Evolutionary conservation across 2,113 vertebrate genomes (phyloP), one percentile per base, ranked within the genome.

Genomic region (Perognathus longimembris): DNA sequence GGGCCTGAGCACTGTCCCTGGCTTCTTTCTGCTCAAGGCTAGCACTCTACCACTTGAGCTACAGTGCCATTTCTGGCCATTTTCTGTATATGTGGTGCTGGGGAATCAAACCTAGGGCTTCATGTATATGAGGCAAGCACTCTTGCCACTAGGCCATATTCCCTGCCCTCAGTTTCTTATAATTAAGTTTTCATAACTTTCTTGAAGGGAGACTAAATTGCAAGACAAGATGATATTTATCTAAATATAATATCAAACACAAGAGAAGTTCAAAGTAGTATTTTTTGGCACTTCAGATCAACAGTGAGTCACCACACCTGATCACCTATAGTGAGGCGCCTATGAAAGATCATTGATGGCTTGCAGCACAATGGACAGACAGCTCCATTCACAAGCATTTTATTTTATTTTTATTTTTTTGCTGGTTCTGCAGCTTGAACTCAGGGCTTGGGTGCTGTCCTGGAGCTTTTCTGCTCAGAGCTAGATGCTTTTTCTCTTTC

Each of bases 371-470:
- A 3, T 34, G 30, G 15, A 24, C 4, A 67, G 18, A 66, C 20
- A 76, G 38, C 66, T 94, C n/a, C 64, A 18, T n/a, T 83, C 40
- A 63, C 54, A 91, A 79, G 24, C 38, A n/a, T n/a, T n/a, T n/a
- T n/a, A n/a, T n/a, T n/a, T 73, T 73, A 50, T 26, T 50, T 34
- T 45, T 73, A 50, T 32, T 32, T 69, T 45, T 54, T 54, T 54
- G 50, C 50, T 54, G 50, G 50, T 54, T 15, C 17, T 54, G 50
- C 14, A 15, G 50, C 15, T 54, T 18, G 50, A 54, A 14, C 15
- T 54, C 28, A 86, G 87, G 73, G 74, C 36, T 67, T 6, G 14
- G 50, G 50, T 54, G 50, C 50, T 54, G 50, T 54, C 15, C 14
- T 54, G 14, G 50, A 54, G 50, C 50, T 54, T 54, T 54, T 54